Base-by-base conservation (phyloP, 2,888 invertebrate genomes). In the Drosophila mimica region DNA sequence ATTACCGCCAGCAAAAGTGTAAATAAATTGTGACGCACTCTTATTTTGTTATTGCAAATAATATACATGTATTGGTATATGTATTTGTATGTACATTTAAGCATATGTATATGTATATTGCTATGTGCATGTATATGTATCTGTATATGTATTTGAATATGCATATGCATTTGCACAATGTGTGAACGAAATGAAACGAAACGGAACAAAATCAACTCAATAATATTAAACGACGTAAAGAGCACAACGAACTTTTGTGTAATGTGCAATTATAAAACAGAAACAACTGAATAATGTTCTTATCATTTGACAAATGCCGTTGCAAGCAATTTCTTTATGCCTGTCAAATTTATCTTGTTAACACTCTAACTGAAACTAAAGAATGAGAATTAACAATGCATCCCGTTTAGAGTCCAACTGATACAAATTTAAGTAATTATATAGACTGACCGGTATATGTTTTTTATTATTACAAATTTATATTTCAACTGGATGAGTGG, bases 1-100 rank as follows among this genome's bases (percentile, higher is more conserved):
- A 56, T 63, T 59, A 57, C 63, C 53, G 74, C 68, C 69, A 77
- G 76, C 69, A 86, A 79, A 83, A 86, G 78, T 86, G 86, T 86
- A 83, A 83, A 82, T 78, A 82, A 85, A 81, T 78, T 85, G 79
- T 83, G 83, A 83, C 83, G 83, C 81, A 83, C 83, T 86, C 76
- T 81, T 86, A 74, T 73, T 84, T 82, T 86, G 81, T 83, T 83
- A 79, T 86, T 86, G 83, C 79, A 74, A 83, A 74, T 79, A 76
- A 81, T 81, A 83, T 79, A 83, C 79, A 72, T 15, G 13, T 6
- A 43, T 43, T 43, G 20, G 20, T 43, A n/a, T 40, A n/a, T 4
- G 11, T 20, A 20, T 20, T 1, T 13, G 20, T 13, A 43, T 9
- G 6, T 15, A 6, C 17, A 15, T 25, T 25, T 25, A 7, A 36